phyloP scores from a whole-genome alignment of 2,888 invertebrate genomes.

The Copidosoma aretas region DNA sequence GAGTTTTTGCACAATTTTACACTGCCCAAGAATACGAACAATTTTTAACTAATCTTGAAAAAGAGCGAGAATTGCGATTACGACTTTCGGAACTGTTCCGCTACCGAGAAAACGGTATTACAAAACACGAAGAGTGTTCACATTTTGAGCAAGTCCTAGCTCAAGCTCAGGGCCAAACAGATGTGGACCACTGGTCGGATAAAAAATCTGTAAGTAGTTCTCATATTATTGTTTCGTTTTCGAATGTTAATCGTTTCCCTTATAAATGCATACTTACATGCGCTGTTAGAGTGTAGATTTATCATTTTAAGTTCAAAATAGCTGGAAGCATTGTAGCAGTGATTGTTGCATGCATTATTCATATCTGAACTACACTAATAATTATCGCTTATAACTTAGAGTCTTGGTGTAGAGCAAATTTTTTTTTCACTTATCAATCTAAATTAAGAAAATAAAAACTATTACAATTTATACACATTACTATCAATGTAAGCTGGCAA shows the following conservation, averaged over 20 bases:
- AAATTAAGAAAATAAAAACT: neutral
- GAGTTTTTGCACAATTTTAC: slow-evolving; percentile 87
- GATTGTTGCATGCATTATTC: slow-evolving; percentile 37
- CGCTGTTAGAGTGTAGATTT: neutral
- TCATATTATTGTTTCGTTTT: slow-evolving; percentile 17
- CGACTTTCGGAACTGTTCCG: slow-evolving; percentile 83
- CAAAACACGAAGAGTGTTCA: slow-evolving; percentile 81
- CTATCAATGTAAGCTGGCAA: slow-evolving; percentile 35
- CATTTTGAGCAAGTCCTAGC: slow-evolving; percentile 83
- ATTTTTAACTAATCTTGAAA: slow-evolving; percentile 77
- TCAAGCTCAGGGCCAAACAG: slow-evolving; percentile 68
- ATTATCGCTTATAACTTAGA: slow-evolving; percentile 11
- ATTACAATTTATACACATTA: slow-evolving; percentile 14
- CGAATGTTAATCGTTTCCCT: neutral
- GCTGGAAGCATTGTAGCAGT: slow-evolving; percentile 29
- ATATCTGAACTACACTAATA: slow-evolving; percentile 18
- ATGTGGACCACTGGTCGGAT: slow-evolving; percentile 70
- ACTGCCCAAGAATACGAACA: slow-evolving; percentile 84
- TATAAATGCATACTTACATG: slow-evolving; percentile 11
- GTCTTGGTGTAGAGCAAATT: slow-evolving; percentile 18
- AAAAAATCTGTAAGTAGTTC: slow-evolving; percentile 68
- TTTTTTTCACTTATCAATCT: slow-evolving; percentile 10
- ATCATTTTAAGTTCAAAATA: slow-evolving; percentile 26
- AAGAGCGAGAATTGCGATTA: slow-evolving; percentile 84
- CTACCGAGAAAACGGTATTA: slow-evolving; percentile 85